Conservation (phyloP, 2,888 invertebrate species). For the Panorpa germanica region DNA sequence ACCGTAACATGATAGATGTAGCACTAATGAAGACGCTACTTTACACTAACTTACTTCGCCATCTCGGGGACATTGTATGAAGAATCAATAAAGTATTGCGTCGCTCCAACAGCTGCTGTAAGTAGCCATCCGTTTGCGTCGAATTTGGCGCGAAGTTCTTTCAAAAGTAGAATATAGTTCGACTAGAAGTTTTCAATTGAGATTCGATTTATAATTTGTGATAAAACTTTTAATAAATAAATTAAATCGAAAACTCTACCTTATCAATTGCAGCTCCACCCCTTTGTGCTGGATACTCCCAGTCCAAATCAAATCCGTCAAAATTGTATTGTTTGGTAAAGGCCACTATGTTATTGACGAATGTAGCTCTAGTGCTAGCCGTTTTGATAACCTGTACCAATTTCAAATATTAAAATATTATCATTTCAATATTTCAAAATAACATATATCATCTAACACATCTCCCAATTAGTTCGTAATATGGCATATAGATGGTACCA, state of each 20-base stretch:
- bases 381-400: conserved; percentile 12
- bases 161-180: conserved; percentile 21
- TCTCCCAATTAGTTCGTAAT: too few species aligned
- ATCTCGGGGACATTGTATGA: conserved; percentile 38
- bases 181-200: conserved; percentile 15
- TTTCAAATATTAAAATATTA: conserved; percentile 5
- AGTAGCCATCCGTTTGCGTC: conserved; percentile 27
- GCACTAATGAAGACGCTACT: too few species aligned
- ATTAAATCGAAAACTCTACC: conserved; percentile 15
- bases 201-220: background rate
- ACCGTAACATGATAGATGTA: too few species aligned
- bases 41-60: conserved; percentile 20
- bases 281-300: conserved; percentile 36
- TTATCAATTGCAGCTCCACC: conserved; percentile 20
- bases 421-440: background rate
- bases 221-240: background rate
- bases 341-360: conserved; percentile 19
- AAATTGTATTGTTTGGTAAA: conserved; percentile 24
- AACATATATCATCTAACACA: too few species aligned
- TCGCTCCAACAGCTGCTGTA: conserved; percentile 37
- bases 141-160: conserved; percentile 28
- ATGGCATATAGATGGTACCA: too few species aligned
- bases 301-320: conserved; percentile 41
- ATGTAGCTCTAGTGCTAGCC: conserved; percentile 13
- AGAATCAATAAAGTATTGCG: conserved; percentile 25